Evolutionary conservation across 2,113 vertebrate species (phyloP).

Genomic region (Lutjanus erythropterus): DNA sequence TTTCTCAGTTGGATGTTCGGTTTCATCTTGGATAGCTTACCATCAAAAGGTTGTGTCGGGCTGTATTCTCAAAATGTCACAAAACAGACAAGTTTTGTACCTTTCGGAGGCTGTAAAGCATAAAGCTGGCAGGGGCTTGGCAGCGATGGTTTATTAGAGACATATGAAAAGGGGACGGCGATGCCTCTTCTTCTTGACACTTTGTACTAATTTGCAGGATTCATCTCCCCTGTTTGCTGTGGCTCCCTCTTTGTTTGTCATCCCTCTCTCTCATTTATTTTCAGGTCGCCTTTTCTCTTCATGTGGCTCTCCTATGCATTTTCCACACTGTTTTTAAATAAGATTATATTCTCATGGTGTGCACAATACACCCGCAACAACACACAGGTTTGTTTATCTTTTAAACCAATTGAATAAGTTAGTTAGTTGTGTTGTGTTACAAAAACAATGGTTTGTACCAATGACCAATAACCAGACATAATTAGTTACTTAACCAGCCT

Average conservation of each 20-base stretch:
- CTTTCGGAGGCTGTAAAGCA: constrained; percentile 6
- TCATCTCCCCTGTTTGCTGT: constrained; percentile 6
- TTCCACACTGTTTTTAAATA: not conserved
- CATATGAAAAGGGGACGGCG: not conserved
- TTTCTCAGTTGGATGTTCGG: not conserved
- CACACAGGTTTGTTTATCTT: not conserved
- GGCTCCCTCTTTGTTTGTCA: constrained; percentile 4
- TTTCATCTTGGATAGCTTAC: constrained; percentile 23
- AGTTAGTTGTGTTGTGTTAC: not conserved
- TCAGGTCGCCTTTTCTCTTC: not conserved
- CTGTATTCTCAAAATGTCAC: constrained; percentile 6
- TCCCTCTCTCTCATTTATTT: constrained; percentile 3
- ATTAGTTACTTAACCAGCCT: not conserved
- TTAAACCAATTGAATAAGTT: not conserved
- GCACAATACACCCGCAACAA: not conserved
- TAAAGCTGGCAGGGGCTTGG: not conserved
- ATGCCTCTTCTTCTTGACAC: constrained; percentile 21
- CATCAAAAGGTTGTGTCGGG: not conserved
- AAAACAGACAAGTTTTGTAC: not conserved
- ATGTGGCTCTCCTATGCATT: not conserved
- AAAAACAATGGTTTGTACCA: not conserved
- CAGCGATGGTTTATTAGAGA: constrained; percentile 12
- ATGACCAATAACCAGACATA: not conserved
- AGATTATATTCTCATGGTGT: not conserved
- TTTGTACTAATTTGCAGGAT: constrained; percentile 26